Percentiles rank a stretch among this genome's conserved stretches.
Evolutionary conservation across 2,888 invertebrate species (phyloP).

Genomic region (Agonopterix arenella): DNA sequence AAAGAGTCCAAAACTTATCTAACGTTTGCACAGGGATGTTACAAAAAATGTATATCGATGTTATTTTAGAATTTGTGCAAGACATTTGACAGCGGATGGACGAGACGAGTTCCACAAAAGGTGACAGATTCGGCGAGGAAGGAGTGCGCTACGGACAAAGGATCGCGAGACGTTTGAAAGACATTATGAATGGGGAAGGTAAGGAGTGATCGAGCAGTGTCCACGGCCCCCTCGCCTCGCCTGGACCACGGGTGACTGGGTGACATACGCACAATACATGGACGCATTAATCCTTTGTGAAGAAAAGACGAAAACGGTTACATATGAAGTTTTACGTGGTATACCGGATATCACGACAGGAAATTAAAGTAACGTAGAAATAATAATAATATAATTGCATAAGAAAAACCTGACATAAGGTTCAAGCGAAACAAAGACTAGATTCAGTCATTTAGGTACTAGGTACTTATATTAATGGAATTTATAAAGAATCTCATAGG

Average conservation of each 20-base stretch:
- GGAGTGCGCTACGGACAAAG: conserved; percentile 54
- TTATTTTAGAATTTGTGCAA: conserved; percentile 77
- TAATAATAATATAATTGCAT: too few relatives aligned
- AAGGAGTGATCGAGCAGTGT: conserved; percentile 70
- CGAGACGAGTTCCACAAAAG: conserved; percentile 55
- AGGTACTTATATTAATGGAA: too few relatives aligned
- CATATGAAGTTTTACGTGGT: conserved; percentile 25
- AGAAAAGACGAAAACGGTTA: conserved; percentile 20
- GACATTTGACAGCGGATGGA: conserved; percentile 70
- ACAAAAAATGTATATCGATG: conserved; percentile 63
- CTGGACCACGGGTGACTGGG: conserved; percentile 16
- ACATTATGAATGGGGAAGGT: conserved; percentile 64
- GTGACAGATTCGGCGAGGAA: conserved; percentile 59
- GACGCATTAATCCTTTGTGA: conserved; percentile 46
- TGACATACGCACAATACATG: conserved; percentile 27
- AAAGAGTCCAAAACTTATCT: conserved; percentile 69
- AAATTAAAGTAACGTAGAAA: too few relatives aligned
- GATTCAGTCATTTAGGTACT: too few relatives aligned
- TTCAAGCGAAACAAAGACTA: too few relatives aligned
- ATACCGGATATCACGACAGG: background rate
- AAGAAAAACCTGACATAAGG: too few relatives aligned
- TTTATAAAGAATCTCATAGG: background rate
- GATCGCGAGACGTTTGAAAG: conserved; percentile 59
- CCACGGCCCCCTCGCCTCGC: conserved; percentile 23
- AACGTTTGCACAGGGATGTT: conserved; percentile 61